These are phyloP conservation scores for Phytoseiulus persimilis DNA, from an alignment of 2,888 invertebrate genomes.

Conservation along the genomic window DNA sequence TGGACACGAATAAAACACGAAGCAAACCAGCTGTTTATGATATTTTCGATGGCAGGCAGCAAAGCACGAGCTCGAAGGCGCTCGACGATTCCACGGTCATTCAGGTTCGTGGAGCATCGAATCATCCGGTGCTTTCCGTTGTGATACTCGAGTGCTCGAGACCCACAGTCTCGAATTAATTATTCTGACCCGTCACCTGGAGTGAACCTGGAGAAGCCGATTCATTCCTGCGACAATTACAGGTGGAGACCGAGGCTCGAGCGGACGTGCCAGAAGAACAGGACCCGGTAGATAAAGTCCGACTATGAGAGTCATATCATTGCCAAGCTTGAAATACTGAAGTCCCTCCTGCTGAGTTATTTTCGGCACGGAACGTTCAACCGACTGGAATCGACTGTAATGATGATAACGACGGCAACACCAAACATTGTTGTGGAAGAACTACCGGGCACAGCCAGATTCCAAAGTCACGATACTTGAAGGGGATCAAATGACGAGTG, in stretches of 20 bases:
- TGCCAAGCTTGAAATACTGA: background rate
- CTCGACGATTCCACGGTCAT: background rate
- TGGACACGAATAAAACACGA: background rate
- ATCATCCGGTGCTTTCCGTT: background rate
- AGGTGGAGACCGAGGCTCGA: background rate
- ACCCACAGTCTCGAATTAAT: no score
- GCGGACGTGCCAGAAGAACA: background rate
- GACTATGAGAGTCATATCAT: background rate
- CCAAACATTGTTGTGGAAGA: background rate
- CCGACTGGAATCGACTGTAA: background rate
- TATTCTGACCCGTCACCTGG: background rate
- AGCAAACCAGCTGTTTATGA: conserved; percentile 33
- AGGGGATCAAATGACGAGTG: background rate
- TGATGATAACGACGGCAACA: background rate
- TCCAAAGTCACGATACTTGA: background rate
- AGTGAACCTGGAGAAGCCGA: background rate
- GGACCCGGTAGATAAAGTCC: background rate
- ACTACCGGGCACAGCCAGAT: background rate
- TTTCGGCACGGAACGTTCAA: background rate
- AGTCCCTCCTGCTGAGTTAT: background rate
- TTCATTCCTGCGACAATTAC: background rate
- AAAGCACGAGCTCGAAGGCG: background rate
- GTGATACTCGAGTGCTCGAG: no score
- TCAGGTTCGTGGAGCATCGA: background rate
- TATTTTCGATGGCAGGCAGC: conserved; percentile 8